These are phyloP conservation scores for Tetraodon nigroviridis DNA, from an alignment of 2,113 vertebrate species.

Conservation along the genomic window DNA sequence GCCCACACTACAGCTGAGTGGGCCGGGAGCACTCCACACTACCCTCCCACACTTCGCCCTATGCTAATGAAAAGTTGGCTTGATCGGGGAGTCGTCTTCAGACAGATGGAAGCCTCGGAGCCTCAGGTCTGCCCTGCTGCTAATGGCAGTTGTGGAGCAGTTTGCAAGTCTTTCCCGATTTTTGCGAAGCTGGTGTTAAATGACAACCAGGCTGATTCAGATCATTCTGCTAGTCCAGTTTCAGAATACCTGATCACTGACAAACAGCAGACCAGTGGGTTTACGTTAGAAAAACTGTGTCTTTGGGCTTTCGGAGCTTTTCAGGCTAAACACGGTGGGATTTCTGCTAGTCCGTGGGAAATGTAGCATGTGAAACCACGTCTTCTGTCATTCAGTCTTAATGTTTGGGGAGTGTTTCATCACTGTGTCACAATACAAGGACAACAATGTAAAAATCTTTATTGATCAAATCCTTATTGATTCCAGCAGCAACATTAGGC, in stretches of 20 bases:
- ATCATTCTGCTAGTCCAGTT: slow-evolving; percentile 26
- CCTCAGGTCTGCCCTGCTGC: neutral
- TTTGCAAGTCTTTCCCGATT: neutral
- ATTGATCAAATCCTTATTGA: too few species aligned
- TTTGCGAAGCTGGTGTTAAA: too few species aligned
- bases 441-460: too few species aligned
- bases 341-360: too few species aligned
- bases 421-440: too few species aligned
- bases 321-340: too few species aligned
- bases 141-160: neutral
- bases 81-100: slow-evolving; percentile 39
- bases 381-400: too few species aligned
- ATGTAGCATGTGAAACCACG: too few species aligned
- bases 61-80: slow-evolving; percentile 64
- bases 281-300: neutral
- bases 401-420: too few species aligned
- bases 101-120: slow-evolving; percentile 6
- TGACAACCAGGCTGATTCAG: neutral
- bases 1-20: slow-evolving; percentile 66
- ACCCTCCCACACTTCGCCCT: slow-evolving; percentile 65
- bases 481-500: too few species aligned
- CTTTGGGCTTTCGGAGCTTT: neutral
- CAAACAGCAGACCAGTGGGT: neutral
- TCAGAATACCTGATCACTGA: neutral
- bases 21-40: slow-evolving; percentile 56